Evolutionary conservation across 2,888 invertebrate species (phyloP), one percentile per base, ranked within the genome.

Genomic region (Xestoiulus laeticollis): DNA sequence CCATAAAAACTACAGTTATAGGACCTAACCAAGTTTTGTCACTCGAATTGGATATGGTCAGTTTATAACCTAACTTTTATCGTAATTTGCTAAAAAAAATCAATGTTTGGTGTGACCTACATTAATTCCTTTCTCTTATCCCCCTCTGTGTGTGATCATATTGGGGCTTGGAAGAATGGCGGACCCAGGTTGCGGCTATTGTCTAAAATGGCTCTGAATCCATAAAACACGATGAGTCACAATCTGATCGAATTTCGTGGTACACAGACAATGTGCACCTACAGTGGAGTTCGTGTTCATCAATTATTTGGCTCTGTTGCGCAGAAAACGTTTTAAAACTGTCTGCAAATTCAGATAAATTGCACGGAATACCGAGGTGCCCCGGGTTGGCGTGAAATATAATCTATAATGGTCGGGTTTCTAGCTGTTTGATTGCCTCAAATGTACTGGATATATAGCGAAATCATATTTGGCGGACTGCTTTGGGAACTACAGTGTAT

Each of bases 281-380:
- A n/a, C n/a, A n/a, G n/a, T n/a, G n/a, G n/a, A n/a, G n/a, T 5
- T 59, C 2, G 53, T 59, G 53, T 59, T 59, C 53, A 59, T 59
- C 53, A 59, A 59, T 59, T 59, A 59, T 59, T 19, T 59, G 53
- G 38, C 38, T 38, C n/a, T 59, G 53, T n/a, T 59, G 53, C 53
- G 19, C n/a, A 59, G n/a, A 59, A 59, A 38, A 38, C n/a, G n/a
- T 59, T 59, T 59, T 59, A n/a, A 59, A 59, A 59, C n/a, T 59
- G 53, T 59, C n/a, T n/a, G n/a, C 53, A 59, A 59, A 59, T 59
- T 59, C 53, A n/a, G 53, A 59, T n/a, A 59, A 59, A 59, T 59
- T 19, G n/a, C 53, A 59, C 53, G 53, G 53, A n/a, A 16, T 6
- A 19, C 38, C 38, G 53, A 59, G 53, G 48, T 59, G 53, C 53